Conservation (phyloP, 1,140 invertebrate species). For the Mya arenaria region DNA sequence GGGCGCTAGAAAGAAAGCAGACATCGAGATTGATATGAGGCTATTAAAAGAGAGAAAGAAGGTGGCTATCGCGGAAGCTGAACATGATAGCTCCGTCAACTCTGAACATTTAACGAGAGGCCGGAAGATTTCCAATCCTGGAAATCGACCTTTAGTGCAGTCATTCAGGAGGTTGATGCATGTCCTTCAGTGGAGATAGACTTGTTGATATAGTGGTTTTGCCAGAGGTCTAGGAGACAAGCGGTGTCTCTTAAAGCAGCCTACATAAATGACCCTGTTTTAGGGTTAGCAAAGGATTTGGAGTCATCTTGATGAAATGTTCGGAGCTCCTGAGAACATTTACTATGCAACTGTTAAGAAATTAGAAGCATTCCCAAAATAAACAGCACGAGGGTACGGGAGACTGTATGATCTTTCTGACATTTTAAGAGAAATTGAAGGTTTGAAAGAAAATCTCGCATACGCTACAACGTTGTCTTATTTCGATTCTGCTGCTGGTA, state of each 20-base stretch:
- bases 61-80: background rate
- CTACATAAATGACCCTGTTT: background rate
- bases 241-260: constrained; percentile 26
- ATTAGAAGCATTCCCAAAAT: constrained; percentile 36
- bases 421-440: constrained; percentile 54
- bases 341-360: constrained; percentile 30
- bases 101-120: constrained; percentile 50
- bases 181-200: constrained; percentile 33
- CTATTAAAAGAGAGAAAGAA: background rate
- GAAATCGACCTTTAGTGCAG: constrained; percentile 40
- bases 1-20: background rate
- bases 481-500: constrained; percentile 53
- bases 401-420: constrained; percentile 57
- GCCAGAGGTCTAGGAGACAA: background rate
- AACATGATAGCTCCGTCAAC: no score
- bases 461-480: constrained; percentile 47
- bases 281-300: constrained; percentile 30
- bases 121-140: constrained; percentile 42
- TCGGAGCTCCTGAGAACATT: constrained; percentile 45
- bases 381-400: constrained; percentile 24
- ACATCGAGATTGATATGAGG: background rate
- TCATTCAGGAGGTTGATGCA: constrained; percentile 18
- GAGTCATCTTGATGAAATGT: constrained; percentile 56
- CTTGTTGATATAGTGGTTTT: constrained; percentile 49
- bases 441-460: constrained; percentile 29